These are phyloP conservation scores for Typhlichthys eigenmanni DNA, from an alignment of 2,797 vertebrate genomes.

Conservation along the genomic window DNA sequence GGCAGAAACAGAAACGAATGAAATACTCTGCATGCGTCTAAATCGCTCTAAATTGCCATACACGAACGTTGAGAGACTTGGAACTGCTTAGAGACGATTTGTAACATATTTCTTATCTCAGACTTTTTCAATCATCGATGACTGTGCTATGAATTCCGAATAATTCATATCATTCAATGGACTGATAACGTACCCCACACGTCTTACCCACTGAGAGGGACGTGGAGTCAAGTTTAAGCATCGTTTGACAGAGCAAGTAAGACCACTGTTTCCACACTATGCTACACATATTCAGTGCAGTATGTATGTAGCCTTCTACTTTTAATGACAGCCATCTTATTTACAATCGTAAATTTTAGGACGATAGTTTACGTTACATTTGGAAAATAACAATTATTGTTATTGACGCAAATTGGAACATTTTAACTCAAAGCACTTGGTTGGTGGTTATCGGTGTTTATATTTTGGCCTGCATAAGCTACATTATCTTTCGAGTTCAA, in stretches of 20 bases:
- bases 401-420: slow-evolving; percentile 33
- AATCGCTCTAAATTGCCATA: slow-evolving; percentile 45
- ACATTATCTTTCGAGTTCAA: slow-evolving; percentile 49
- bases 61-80: slow-evolving; percentile 61
- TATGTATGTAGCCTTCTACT: slow-evolving; percentile 49
- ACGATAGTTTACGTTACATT: slow-evolving; percentile 41
- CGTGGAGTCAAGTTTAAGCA: slow-evolving; percentile 78
- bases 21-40: slow-evolving; percentile 97
- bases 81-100: slow-evolving; percentile 78
- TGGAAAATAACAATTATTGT: slow-evolving; percentile 31
- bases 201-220: slow-evolving; percentile 70
- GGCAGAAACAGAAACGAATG: slow-evolving; percentile 99
- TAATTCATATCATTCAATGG: slow-evolving; percentile 67
- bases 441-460: slow-evolving; percentile 56
- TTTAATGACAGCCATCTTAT: slow-evolving; percentile 45
- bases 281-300: slow-evolving; percentile 69
- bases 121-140: slow-evolving; percentile 76
- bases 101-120: slow-evolving; percentile 82
- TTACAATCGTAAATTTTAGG: slow-evolving; percentile 49
- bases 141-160: slow-evolving; percentile 75
- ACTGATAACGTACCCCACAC: slow-evolving; percentile 64
- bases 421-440: slow-evolving; percentile 70
- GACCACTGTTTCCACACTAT: slow-evolving; percentile 83
- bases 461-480: slow-evolving; percentile 61
- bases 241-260: slow-evolving; percentile 88